phyloP scores from a whole-genome alignment of 1,140 invertebrate species.

The Ceratitis capitata region DNA sequence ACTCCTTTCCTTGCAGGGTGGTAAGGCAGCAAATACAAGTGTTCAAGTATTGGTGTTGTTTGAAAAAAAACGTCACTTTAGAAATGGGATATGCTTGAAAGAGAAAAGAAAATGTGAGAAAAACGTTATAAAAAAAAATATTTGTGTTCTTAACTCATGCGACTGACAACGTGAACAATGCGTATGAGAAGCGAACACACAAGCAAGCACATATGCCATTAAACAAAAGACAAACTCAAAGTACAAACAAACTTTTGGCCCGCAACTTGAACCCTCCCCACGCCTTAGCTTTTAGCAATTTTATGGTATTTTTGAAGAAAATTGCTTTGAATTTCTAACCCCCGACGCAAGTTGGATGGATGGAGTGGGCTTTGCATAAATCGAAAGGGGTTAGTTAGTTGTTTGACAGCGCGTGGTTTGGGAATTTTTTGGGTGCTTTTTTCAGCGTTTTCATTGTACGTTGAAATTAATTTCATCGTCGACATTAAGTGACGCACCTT shows the following conservation, averaged over 20 bases:
- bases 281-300: background rate
- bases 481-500: slow-evolving; percentile 34
- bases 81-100: slow-evolving; percentile 20
- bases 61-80: background rate
- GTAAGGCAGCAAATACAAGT: background rate
- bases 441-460: background rate
- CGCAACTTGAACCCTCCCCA: background rate
- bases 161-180: background rate
- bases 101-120: background rate
- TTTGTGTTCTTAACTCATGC: background rate
- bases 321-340: slow-evolving; percentile 37
- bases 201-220: background rate
- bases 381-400: slow-evolving; percentile 9
- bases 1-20: background rate
- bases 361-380: background rate
- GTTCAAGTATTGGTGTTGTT: too few species aligned
- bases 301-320: slow-evolving; percentile 26
- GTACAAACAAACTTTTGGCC: slow-evolving; percentile 11
- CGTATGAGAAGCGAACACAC: background rate
- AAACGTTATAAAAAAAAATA: background rate
- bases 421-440: background rate
- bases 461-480: slow-evolving; percentile 31
- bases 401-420: background rate
- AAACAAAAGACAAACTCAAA: background rate
- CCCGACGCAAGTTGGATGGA: background rate